Evolutionary conservation across 2,797 vertebrate genomes (phyloP).

Genomic region (Sternarchorhynchus goeldii): DNA sequence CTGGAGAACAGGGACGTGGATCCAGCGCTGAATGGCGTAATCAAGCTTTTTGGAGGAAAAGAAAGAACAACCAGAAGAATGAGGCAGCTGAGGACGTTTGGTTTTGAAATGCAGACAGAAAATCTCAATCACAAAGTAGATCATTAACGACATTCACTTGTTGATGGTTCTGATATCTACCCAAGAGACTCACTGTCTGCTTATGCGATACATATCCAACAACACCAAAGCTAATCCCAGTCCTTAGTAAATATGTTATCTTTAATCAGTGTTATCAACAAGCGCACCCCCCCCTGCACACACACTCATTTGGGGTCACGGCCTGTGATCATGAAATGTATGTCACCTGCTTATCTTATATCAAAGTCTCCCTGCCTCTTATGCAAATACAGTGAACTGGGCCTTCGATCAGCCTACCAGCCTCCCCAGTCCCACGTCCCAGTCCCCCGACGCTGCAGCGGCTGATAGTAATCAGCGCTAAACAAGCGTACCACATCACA

Average conservation of each 20-base stretch:
- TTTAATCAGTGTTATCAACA: slow-evolving; percentile 40
- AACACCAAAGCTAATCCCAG: slow-evolving; percentile 37
- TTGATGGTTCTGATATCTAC: slow-evolving; percentile 33
- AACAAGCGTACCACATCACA: slow-evolving; percentile 80
- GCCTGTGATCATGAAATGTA: slow-evolving; percentile 46
- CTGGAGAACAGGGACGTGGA: neutral
- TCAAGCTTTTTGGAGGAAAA: neutral
- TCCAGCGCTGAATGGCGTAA: neutral
- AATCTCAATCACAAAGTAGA: slow-evolving; percentile 25
- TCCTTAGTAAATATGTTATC: slow-evolving; percentile 45
- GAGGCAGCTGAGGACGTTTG: slow-evolving; percentile 33
- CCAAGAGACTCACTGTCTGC: slow-evolving; percentile 17
- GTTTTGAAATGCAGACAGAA: slow-evolving; percentile 12
- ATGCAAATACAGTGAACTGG: slow-evolving; percentile 52
- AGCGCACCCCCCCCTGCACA: slow-evolving; percentile 4
- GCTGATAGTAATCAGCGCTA: slow-evolving; percentile 53
- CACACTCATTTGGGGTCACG: slow-evolving; percentile 33
- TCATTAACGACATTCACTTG: slow-evolving; percentile 35
- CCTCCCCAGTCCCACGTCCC: slow-evolving; percentile 42
- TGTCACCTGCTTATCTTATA: slow-evolving; percentile 56
- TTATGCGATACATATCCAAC: neutral
- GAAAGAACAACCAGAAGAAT: neutral
- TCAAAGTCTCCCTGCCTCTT: slow-evolving; percentile 52
- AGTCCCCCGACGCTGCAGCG: slow-evolving; percentile 50
- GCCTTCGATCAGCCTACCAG: slow-evolving; percentile 42